These are phyloP conservation scores for Armadillidium nasatum DNA, from an alignment of 1,140 invertebrate species.

Conservation along the genomic window DNA sequence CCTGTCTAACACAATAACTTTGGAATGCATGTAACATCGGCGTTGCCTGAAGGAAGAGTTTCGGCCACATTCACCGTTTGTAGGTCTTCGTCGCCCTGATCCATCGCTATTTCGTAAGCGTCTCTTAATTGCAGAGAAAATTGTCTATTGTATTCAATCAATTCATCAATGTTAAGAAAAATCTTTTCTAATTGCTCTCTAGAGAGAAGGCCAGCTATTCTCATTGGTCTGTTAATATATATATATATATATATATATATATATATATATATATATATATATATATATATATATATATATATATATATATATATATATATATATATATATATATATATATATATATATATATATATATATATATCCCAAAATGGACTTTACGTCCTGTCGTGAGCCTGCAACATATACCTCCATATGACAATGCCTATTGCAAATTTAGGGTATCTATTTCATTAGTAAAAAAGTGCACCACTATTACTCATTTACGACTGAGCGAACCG, in stretches of 20 bases:
- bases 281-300: no score
- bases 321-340: constrained; percentile 46
- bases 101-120: constrained; percentile 75
- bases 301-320: no score
- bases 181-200: constrained; percentile 65
- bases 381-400: no score
- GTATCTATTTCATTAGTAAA: no score
- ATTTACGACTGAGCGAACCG: no score
- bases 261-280: no score
- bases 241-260: no score
- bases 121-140: constrained; percentile 80
- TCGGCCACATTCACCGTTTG: constrained; percentile 81
- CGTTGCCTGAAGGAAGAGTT: constrained; percentile 76
- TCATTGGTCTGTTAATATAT: constrained; percentile 48
- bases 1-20: constrained; percentile 77
- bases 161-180: constrained; percentile 88
- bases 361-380: no score
- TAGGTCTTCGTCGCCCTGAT: constrained; percentile 73
- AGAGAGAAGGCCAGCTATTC: constrained; percentile 68
- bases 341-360: constrained; percentile 48
- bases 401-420: no score
- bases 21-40: constrained; percentile 91
- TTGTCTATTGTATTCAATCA: constrained; percentile 79
- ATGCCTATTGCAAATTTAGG: no score
- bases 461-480: no score